A percentile compares a stretch with the other conserved stretches of the same genome.
Evolutionary conservation across 92 coral and sea anemone species (phyloP).

Genomic region (Zoanthus solanderi): DNA sequence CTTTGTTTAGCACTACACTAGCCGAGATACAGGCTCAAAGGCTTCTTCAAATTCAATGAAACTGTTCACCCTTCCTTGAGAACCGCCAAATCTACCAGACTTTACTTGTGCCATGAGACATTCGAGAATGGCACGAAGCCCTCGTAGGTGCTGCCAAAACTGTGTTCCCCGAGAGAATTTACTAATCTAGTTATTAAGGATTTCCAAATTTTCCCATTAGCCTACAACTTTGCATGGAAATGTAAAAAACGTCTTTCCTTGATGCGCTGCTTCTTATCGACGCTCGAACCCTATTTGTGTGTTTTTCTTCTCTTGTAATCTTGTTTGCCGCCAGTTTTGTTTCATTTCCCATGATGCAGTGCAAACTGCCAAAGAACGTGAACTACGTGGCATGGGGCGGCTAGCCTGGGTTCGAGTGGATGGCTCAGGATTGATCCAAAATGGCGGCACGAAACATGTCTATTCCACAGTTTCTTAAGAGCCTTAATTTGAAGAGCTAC

Average conservation of each 20-base stretch:
- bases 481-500: constrained; percentile 39
- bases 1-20: constrained; percentile 26
- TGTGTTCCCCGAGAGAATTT: constrained; percentile 34
- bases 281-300: constrained; percentile 49
- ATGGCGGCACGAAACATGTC: constrained; percentile 37
- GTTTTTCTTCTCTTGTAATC: background rate
- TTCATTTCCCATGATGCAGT: constrained; percentile 2
- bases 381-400: background rate
- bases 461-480: constrained; percentile 46
- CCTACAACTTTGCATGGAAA: constrained; percentile 42
- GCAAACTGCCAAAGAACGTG: background rate
- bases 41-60: constrained; percentile 40
- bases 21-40: constrained; percentile 25
- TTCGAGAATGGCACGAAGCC: constrained; percentile 45
- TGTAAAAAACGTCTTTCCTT: constrained; percentile 35
- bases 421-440: constrained; percentile 23
- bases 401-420: constrained; percentile 20
- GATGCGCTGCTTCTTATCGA: constrained; percentile 39
- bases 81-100: constrained; percentile 32
- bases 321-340: constrained; percentile 29
- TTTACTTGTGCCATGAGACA: constrained; percentile 24
- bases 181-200: constrained; percentile 32
- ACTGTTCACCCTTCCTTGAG: constrained; percentile 37
- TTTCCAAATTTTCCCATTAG: constrained; percentile 44
- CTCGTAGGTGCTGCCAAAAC: constrained; percentile 39